phyloP scores from a whole-genome alignment of 2,113 vertebrate species.

The Eonycteris spelaea region DNA sequence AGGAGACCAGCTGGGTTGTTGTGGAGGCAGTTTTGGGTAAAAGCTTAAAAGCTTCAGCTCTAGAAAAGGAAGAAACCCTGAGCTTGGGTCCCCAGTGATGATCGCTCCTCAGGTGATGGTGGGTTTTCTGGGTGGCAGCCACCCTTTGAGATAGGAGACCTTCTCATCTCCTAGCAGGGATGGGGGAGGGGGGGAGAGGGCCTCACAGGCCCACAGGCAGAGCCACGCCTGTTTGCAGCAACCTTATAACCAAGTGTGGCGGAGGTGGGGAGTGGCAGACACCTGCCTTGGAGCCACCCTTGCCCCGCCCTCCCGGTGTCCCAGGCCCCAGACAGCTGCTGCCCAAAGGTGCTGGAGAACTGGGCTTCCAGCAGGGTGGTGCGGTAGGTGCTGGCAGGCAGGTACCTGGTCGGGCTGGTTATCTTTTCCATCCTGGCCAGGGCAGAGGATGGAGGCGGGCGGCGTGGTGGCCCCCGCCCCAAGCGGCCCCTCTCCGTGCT shows the following conservation, averaged over 20 bases:
- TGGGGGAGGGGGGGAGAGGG: neutral
- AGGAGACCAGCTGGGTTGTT: neutral
- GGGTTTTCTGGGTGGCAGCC: neutral
- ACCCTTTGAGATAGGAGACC: neutral
- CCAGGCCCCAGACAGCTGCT: neutral
- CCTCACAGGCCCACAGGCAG: neutral
- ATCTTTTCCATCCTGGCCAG: neutral
- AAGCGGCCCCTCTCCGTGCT: neutral
- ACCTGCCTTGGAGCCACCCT: neutral
- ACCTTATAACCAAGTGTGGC: neutral
- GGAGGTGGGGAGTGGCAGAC: neutral
- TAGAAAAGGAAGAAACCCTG: neutral
- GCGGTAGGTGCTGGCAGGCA: neutral
- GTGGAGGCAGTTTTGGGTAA: neutral
- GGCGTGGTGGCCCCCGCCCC: neutral
- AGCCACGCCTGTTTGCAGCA: constrained; percentile 71
- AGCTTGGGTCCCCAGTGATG: neutral
- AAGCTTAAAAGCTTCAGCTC: neutral
- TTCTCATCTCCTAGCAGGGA: neutral
- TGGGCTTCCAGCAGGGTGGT: neutral
- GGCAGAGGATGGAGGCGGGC: neutral
- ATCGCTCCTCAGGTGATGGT: neutral
- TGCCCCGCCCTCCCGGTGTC: neutral
- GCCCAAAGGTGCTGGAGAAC: fast-evolving
- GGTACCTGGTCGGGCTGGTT: neutral